Percentiles rank a stretch among this genome's conserved stretches.
Conservation (phyloP, 2,888 invertebrate genomes). For the Leptura quadrifasciata region DNA sequence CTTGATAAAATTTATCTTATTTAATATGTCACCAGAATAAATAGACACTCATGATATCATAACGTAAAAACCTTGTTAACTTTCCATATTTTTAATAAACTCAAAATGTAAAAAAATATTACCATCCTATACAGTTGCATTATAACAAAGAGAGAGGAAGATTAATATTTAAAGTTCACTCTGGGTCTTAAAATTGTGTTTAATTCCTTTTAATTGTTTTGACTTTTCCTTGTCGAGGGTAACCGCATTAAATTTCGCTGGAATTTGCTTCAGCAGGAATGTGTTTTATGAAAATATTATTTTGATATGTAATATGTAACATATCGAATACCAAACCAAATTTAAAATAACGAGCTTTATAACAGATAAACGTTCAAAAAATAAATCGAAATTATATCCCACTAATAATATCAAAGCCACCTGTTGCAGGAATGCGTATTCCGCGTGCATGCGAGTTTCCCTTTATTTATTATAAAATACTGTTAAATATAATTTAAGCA, state of each 20-base stretch:
- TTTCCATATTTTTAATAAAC: background rate
- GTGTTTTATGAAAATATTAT: background rate
- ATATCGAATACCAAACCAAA: background rate
- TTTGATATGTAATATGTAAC: background rate
- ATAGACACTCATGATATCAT: constrained; percentile 24
- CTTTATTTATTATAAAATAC: background rate
- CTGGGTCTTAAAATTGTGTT: constrained; percentile 9
- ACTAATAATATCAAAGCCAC: background rate
- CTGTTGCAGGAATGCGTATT: background rate
- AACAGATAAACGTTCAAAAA: background rate
- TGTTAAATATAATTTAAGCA: too few species aligned
- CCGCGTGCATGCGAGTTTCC: background rate
- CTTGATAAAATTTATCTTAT: constrained; percentile 32
- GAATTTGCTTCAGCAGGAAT: background rate
- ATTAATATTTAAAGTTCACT: background rate
- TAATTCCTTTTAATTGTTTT: constrained; percentile 21
- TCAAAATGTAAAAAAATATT: background rate
- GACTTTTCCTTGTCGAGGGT: constrained; percentile 15
- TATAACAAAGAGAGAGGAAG: background rate
- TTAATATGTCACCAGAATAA: constrained; percentile 27
- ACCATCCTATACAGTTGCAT: background rate
- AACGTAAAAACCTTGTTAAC: background rate
- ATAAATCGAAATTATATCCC: background rate
- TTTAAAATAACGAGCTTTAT: background rate
- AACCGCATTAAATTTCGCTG: background rate